Evolutionary conservation across 1,140 invertebrate species (phyloP), one percentile per base, ranked within the genome.

Genomic region (Leptestheria dahalacensis): DNA sequence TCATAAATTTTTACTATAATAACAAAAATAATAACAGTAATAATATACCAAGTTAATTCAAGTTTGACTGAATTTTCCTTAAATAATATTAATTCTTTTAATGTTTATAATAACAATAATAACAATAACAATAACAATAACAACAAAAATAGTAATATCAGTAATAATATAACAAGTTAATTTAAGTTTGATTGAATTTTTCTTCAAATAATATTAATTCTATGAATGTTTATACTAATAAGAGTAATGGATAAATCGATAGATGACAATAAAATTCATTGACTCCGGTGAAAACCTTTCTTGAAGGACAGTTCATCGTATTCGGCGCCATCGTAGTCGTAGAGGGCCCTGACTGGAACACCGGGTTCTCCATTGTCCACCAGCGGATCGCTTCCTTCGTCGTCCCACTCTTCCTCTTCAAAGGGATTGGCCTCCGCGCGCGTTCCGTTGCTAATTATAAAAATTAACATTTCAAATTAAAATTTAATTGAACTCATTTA

Each of bases 251-350:
- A n/a, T 41, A 58, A 41, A 41, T 20, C 4, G 26, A 61, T 26
- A 33, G 54, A 54, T 1, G 2, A 47, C 23, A 59, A 23, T 41
- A 11, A 18, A 18, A n/a, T n/a, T n/a, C n/a, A n/a, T n/a, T n/a
- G n/a, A n/a, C n/a, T n/a, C n/a, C n/a, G n/a, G n/a, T n/a, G 68
- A 70, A 63, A 72, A 94, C 94, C 95, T 81, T 89, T 86, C 76
- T 91, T 88, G 73, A 97, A 97, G 73, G 83, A 89, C 15, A 98
- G 79, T 74, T 98, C 95, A 75, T 97, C 95, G 64, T 85, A 86
- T 79, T 97, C 95, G 1, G 91, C 89, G 62, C 91, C 91, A 65
- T 90, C 87, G 71, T 98, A 98, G 74, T 97, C 91, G 71, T 97
- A 97, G 1, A 98, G 75, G 25, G 94, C 94, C 68, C 87, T 82